Conservation (phyloP, 2,113 vertebrate species). For the Mus musculus region DNA sequence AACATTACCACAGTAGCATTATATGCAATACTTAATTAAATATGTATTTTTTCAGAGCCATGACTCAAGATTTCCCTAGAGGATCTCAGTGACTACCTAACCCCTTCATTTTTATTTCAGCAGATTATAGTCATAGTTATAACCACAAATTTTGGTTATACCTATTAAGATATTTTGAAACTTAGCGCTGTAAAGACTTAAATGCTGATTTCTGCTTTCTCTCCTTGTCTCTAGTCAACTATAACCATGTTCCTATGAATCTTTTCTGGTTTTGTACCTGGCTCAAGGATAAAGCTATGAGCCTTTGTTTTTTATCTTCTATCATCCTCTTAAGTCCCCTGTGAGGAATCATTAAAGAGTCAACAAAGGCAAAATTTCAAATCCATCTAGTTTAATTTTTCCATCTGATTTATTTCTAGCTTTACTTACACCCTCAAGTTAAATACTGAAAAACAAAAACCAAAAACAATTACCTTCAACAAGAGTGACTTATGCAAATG, state of each 20-base stretch:
- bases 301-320: constrained; percentile 18
- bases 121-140: background rate
- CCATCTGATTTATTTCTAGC: constrained; percentile 59
- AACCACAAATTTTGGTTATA: background rate
- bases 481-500: constrained; percentile 55
- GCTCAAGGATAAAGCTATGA: background rate
- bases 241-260: background rate
- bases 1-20: background rate
- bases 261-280: background rate
- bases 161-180: background rate
- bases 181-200: background rate
- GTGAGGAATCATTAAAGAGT: constrained; percentile 5
- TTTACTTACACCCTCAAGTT: constrained; percentile 50
- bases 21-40: background rate
- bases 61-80: background rate
- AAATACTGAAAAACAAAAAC: background rate
- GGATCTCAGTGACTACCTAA: background rate
- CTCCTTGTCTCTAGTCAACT: fast-evolving
- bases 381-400: constrained; percentile 33
- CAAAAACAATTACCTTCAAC: constrained; percentile 21
- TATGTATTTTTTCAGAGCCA: background rate
- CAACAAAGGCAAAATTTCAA: constrained; percentile 14
- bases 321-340: constrained; percentile 4
- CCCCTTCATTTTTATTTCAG: background rate
- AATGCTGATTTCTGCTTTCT: background rate